phyloP scores from a whole-genome alignment of 2,888 invertebrate genomes.

The Griposia aprilina region DNA sequence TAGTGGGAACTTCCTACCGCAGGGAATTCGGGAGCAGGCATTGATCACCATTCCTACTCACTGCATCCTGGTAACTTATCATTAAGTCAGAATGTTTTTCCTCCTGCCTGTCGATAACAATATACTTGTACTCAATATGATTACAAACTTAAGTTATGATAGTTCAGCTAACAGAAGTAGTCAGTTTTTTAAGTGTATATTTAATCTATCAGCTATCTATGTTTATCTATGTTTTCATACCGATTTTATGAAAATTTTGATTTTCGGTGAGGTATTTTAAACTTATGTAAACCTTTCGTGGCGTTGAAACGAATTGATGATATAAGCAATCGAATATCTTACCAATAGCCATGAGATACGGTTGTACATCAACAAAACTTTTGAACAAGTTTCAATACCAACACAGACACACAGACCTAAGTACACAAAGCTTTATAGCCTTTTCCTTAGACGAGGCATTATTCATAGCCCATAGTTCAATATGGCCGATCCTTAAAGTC shows the following conservation, averaged over 20 bases:
- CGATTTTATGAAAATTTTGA: background rate
- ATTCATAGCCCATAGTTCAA: conserved; percentile 32
- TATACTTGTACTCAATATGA: background rate
- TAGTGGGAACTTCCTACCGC: background rate
- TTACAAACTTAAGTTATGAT: background rate
- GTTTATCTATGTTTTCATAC: too few relatives aligned
- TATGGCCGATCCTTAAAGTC: conserved; percentile 31
- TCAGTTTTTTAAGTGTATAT: background rate
- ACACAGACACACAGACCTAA: conserved; percentile 33
- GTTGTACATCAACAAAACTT: conserved; percentile 26
- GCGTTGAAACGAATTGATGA: background rate
- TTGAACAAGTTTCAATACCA: conserved; percentile 20
- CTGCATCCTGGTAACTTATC: too few relatives aligned
- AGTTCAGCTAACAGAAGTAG: background rate
- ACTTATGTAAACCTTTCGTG: background rate
- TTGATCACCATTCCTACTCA: background rate
- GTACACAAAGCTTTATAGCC: conserved; percentile 33
- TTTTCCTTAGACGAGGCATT: conserved; percentile 53
- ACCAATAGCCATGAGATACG: background rate
- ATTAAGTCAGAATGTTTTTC: background rate
- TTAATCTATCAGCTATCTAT: too few relatives aligned
- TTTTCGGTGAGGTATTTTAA: background rate
- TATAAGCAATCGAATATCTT: conserved; percentile 9
- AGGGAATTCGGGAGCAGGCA: background rate
- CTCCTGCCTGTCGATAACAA: background rate